Evolutionary conservation across 2,113 vertebrate genomes (phyloP), one percentile per base, ranked within the genome.

Genomic region (Orthonyx spaldingii): DNA sequence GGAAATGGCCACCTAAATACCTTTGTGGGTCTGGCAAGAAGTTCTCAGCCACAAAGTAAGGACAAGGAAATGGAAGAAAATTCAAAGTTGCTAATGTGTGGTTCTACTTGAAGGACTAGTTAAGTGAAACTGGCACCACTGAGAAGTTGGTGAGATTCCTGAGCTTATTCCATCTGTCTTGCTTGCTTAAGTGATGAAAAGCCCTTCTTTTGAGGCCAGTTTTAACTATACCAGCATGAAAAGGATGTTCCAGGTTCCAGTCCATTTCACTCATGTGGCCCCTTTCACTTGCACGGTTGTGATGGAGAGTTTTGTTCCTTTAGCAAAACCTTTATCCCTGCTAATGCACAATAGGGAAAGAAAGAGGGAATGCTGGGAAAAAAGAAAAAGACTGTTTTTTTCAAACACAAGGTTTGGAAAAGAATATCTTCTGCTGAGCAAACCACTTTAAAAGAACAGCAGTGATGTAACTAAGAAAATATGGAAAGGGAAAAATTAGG

Each of bases 11-110:
- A 59, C 41, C 93, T 91, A 78, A 95, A 94, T 94, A 96, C 80
- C 47, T 94, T 60, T 93, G 84, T 87, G 89, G 69, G 44, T 94
- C 95, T 96, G 96, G 91, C 91, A 96, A 91, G 86, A 94, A 85
- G 41, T 61, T 57, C 65, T 92, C 44, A 81, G 72, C 83, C 93
- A 82, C 56, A 81, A 76, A 93, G 19, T 60, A 90, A 84, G 83
- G 80, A 64, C 26, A 60, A 55, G 65, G 56, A 95, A 92, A 94
- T 37, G 41, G 69, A 81, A 86, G 76, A 88, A 95, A 90, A 90
- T 84, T 87, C 76, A 17, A 74, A 78, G 76, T 60, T 92, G 37
- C 53, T 90, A 93, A 92, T 81, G 79, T 86, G 68, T 60, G 60
- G 69, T 61, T 96, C 92, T 90, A 30, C 88, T 90, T 84, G 61